phyloP scores from a whole-genome alignment of 2,797 vertebrate genomes.

The Nyctibius grandis region DNA sequence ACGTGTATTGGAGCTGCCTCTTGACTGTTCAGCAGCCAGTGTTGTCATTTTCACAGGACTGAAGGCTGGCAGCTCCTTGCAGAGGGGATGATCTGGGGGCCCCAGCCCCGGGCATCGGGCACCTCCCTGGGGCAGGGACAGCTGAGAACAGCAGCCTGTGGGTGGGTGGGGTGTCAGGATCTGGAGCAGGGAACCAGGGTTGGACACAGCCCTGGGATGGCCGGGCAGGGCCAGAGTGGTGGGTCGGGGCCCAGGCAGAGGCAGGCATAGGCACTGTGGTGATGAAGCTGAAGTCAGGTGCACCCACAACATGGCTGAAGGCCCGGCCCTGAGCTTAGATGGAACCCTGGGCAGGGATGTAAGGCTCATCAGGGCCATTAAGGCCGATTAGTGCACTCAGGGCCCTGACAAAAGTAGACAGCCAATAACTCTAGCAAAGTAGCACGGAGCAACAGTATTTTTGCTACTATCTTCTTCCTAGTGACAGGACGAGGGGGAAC shows the following conservation, averaged over 20 bases:
- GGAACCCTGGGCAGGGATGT: background rate
- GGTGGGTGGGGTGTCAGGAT: background rate
- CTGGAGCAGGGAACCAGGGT: background rate
- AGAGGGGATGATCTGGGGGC: no score
- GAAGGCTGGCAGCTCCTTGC: rapidly evolving
- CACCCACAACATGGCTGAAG: background rate
- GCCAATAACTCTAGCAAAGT: background rate
- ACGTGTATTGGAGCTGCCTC: background rate
- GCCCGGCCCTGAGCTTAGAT: background rate
- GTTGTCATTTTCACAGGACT: rapidly evolving
- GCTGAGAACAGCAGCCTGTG: background rate
- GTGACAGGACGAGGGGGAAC: no score
- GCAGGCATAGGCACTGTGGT: no score
- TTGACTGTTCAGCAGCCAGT: rapidly evolving
- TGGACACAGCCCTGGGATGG: rapidly evolving
- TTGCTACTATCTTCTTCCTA: background rate
- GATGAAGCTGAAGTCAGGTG: background rate
- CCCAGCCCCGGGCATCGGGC: rapidly evolving
- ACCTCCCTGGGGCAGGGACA: background rate
- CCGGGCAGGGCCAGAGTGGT: rapidly evolving
- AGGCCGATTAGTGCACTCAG: background rate
- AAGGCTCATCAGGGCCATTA: background rate
- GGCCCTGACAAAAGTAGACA: background rate
- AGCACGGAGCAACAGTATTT: background rate
- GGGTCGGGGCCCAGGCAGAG: no score